Evolutionary conservation across 2,113 vertebrate species (phyloP).

Genomic region (Fulica atra): DNA sequence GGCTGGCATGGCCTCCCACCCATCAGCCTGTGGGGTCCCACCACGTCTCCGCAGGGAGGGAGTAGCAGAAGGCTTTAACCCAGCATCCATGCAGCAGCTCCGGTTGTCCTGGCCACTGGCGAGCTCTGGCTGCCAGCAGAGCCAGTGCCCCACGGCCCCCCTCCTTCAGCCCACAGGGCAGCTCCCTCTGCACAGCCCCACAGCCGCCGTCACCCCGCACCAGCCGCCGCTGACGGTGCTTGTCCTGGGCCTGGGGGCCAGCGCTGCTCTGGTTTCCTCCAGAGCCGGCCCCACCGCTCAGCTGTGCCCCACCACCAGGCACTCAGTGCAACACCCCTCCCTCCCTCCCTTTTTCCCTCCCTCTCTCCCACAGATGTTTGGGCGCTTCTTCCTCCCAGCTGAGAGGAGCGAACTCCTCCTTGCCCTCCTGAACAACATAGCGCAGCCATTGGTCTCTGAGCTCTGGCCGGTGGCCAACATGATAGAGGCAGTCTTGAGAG

Average conservation of each 20-base stretch:
- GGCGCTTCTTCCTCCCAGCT: background rate
- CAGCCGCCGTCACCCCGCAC: background rate
- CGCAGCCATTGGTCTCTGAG: background rate
- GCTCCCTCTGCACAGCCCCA: background rate
- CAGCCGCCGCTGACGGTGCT: background rate
- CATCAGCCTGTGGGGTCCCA: too few species aligned
- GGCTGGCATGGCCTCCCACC: background rate
- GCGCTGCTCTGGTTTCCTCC: background rate
- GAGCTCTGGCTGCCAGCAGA: background rate
- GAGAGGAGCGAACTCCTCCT: background rate
- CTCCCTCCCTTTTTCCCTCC: background rate
- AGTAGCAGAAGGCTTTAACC: background rate
- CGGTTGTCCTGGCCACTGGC: background rate
- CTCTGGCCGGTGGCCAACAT: background rate
- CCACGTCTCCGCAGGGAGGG: background rate
- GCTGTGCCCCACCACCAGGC: background rate
- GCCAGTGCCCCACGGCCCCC: too few species aligned
- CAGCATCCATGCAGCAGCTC: background rate
- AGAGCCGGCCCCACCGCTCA: background rate
- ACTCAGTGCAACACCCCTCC: background rate
- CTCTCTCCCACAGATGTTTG: background rate
- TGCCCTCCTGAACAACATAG: background rate
- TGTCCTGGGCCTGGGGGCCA: background rate
- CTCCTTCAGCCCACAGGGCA: background rate
- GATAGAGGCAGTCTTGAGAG: background rate